Percentiles rank a stretch among this genome's conserved stretches.
Evolutionary conservation across 2,888 invertebrate genomes (phyloP).

Genomic region (Tetrapedia diversipes): DNA sequence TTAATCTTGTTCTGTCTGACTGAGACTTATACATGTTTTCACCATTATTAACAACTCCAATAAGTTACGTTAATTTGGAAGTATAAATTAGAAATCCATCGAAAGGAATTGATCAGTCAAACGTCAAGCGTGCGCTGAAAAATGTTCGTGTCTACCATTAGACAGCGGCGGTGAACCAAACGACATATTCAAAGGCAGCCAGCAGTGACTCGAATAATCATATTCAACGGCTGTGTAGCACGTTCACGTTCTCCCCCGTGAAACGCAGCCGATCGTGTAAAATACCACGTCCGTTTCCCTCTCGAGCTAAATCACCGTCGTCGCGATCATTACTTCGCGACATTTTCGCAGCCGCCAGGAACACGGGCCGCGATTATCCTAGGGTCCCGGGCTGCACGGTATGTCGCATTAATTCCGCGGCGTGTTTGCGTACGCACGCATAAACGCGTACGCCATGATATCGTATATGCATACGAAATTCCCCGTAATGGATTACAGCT

Average conservation of each 20-base stretch:
- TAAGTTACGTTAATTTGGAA: too few relatives aligned
- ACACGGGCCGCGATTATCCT: slow-evolving; percentile 55
- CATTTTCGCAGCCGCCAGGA: slow-evolving; percentile 52
- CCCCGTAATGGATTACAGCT: slow-evolving; percentile 63
- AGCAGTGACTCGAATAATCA: slow-evolving; percentile 12
- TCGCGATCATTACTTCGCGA: slow-evolving; percentile 56
- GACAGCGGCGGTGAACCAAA: slow-evolving; percentile 6
- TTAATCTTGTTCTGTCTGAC: too few relatives aligned
- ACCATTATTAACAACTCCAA: too few relatives aligned
- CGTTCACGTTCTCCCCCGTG: background rate
- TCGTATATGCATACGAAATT: slow-evolving; percentile 59
- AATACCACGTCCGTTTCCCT: slow-evolving; percentile 30
- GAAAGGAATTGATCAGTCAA: too few relatives aligned
- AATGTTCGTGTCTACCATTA: background rate
- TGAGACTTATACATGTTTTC: too few relatives aligned
- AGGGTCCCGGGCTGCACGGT: slow-evolving; percentile 40
- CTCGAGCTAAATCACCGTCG: slow-evolving; percentile 46
- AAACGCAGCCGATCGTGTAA: slow-evolving; percentile 43
- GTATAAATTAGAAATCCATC: too few relatives aligned
- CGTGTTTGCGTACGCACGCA: slow-evolving; percentile 49
- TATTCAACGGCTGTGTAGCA: slow-evolving; percentile 12
- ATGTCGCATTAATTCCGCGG: slow-evolving; percentile 63
- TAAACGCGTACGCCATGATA: slow-evolving; percentile 34
- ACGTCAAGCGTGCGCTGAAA: too few relatives aligned
- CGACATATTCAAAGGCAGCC: background rate